Conservation (phyloP, 2,113 vertebrate genomes). For the Callipepla squamata region DNA sequence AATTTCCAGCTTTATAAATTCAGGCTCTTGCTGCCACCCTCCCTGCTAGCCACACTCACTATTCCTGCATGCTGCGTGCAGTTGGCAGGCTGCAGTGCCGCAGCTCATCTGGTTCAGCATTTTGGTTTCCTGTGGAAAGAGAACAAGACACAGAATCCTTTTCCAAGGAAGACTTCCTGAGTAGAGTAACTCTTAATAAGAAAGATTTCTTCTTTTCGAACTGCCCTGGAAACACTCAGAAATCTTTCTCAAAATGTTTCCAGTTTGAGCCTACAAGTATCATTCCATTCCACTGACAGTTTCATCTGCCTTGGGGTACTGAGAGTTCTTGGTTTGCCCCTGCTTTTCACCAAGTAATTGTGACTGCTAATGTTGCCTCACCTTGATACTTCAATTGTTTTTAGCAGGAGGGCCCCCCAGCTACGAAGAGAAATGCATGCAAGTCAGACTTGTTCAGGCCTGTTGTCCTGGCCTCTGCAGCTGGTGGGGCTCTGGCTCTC, state of each 20-base stretch:
- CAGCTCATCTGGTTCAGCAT: not conserved
- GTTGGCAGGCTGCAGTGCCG: not conserved
- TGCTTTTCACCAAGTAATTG: not conserved
- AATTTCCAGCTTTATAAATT: not conserved
- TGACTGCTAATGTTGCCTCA: not conserved
- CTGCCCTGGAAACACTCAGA: not conserved
- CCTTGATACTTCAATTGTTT: not conserved
- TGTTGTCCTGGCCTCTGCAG: not conserved
- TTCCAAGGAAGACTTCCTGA: not conserved
- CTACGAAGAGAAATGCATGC: not conserved
- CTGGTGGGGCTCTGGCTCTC: not conserved
- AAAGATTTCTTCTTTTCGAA: not conserved
- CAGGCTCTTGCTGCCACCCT: not conserved
- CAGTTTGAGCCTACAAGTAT: not conserved
- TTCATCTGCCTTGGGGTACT: not conserved
- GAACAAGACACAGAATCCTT: not conserved
- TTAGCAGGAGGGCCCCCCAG: not conserved
- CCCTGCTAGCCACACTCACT: not conserved
- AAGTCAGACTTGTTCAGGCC: slow-evolving; percentile 20
- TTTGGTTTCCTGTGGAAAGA: not conserved
- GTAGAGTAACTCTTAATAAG: not conserved
- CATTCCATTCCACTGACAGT: not conserved
- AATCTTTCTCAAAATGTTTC: not conserved
- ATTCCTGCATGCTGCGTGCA: not conserved
- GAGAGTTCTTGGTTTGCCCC: not conserved